Evolutionary conservation across 2,113 vertebrate genomes (phyloP).

Genomic region (Elanus axillaris): DNA sequence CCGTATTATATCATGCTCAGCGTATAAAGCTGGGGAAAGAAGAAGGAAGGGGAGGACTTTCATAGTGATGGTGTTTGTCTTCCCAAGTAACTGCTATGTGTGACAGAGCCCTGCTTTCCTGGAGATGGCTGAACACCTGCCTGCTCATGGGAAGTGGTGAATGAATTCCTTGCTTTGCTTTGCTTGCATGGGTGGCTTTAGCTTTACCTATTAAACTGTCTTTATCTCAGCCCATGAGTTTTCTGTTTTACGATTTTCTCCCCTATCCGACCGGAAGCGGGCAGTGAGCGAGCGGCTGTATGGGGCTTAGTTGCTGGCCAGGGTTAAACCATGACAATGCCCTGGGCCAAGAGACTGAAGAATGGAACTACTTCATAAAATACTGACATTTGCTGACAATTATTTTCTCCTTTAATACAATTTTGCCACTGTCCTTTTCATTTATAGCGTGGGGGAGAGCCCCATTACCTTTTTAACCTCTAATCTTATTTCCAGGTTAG

Average conservation of each 20-base stretch:
- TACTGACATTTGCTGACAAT: not conserved
- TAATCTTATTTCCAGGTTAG: not conserved
- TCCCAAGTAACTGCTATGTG: no score
- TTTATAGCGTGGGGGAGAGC: not conserved
- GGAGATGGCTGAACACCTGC: no score
- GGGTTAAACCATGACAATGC: not conserved
- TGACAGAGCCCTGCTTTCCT: no score
- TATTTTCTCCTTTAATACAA: not conserved
- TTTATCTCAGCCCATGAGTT: no score
- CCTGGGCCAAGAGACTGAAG: not conserved
- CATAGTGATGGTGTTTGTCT: no score
- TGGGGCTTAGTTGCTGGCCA: not conserved
- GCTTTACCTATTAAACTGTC: no score
- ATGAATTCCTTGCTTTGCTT: no score
- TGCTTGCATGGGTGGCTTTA: no score
- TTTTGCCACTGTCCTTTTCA: not conserved
- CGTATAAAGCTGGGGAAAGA: no score
- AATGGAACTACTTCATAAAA: not conserved
- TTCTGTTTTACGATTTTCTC: no score
- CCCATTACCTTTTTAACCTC: not conserved
- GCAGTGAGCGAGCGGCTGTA: not conserved
- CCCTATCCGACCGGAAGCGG: accelerated
- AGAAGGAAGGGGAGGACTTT: no score
- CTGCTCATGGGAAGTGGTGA: no score
- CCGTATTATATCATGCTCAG: not conserved